These are phyloP conservation scores for Leucopternis melanops DNA, from an alignment of 2,113 vertebrate genomes.

Conservation along the genomic window DNA sequence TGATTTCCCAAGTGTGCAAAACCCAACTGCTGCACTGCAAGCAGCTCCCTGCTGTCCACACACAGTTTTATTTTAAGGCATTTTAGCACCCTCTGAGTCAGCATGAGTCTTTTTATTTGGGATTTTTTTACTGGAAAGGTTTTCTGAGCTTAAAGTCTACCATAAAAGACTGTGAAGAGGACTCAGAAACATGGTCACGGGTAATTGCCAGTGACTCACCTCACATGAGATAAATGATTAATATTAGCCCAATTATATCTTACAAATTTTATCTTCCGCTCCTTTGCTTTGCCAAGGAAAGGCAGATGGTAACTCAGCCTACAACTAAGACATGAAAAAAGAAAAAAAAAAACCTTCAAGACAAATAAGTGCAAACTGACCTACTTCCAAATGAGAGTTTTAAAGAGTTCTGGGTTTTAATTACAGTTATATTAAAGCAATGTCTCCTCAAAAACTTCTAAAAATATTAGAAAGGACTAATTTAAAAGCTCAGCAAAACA, in stretches of 20 bases:
- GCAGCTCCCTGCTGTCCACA: background rate
- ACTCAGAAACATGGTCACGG: background rate
- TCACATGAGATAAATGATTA: constrained; percentile 56
- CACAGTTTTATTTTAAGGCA: background rate
- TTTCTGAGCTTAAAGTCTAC: background rate
- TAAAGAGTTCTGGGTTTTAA: constrained; percentile 62
- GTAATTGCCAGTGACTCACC: constrained; percentile 19
- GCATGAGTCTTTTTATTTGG: background rate
- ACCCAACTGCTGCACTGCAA: background rate
- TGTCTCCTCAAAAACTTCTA: constrained; percentile 58
- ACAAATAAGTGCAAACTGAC: constrained; percentile 61
- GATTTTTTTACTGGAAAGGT: background rate
- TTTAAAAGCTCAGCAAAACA: constrained; percentile 55
- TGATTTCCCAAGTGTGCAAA: background rate
- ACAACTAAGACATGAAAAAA: constrained; percentile 52
- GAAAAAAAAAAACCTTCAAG: constrained; percentile 43
- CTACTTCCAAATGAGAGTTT: constrained; percentile 62
- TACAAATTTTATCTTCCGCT: constrained; percentile 48
- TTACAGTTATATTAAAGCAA: constrained; percentile 60
- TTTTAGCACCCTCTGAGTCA: background rate
- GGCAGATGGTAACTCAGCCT: constrained; percentile 72
- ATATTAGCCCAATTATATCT: constrained; percentile 55
- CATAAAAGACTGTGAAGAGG: background rate
- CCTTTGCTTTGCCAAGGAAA: constrained; percentile 67
- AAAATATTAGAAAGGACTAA: constrained; percentile 63